Conservation (phyloP, 2,888 invertebrate genomes). For the Diploptera punctata region DNA sequence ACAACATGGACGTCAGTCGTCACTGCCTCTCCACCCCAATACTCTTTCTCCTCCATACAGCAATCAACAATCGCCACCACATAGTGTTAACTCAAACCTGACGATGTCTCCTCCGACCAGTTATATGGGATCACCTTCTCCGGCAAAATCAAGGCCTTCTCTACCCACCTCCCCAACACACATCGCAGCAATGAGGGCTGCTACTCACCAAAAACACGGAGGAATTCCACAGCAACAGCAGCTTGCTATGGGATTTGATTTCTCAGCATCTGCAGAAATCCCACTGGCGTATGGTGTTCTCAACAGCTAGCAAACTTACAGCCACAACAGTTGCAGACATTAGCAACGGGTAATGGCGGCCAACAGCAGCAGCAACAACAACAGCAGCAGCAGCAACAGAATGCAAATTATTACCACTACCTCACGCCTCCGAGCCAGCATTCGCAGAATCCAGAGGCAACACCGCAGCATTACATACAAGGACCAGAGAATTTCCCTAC, state of each 20-base stretch:
- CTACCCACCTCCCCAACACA: slow-evolving; percentile 95
- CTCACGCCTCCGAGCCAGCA: slow-evolving; percentile 86
- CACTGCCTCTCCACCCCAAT: slow-evolving; percentile 45
- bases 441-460: slow-evolving; percentile 65
- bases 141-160: slow-evolving; percentile 87
- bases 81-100: slow-evolving; percentile 69
- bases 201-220: slow-evolving; percentile 80
- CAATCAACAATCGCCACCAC: slow-evolving; percentile 80
- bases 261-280: slow-evolving; percentile 51
- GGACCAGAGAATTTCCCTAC: slow-evolving; percentile 84
- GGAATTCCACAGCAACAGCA: slow-evolving; percentile 58
- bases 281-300: slow-evolving; percentile 49
- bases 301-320: slow-evolving; percentile 55
- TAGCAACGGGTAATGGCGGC: slow-evolving; percentile 52
- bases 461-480: slow-evolving; percentile 72
- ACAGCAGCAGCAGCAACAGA: slow-evolving; percentile 59
- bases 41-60: slow-evolving; percentile 85
- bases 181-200: slow-evolving; percentile 92
- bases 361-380: slow-evolving; percentile 51
- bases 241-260: slow-evolving; percentile 53
- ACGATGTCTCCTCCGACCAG: slow-evolving; percentile 66
- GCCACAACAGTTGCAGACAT: slow-evolving; percentile 52
- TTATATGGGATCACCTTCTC: slow-evolving; percentile 75
- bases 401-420: slow-evolving; percentile 71
- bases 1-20: slow-evolving; percentile 57